A percentile compares a stretch with the other conserved stretches of the same genome.
Evolutionary conservation across 2,888 invertebrate species (phyloP).

Genomic region (Cristatella mucedo): DNA sequence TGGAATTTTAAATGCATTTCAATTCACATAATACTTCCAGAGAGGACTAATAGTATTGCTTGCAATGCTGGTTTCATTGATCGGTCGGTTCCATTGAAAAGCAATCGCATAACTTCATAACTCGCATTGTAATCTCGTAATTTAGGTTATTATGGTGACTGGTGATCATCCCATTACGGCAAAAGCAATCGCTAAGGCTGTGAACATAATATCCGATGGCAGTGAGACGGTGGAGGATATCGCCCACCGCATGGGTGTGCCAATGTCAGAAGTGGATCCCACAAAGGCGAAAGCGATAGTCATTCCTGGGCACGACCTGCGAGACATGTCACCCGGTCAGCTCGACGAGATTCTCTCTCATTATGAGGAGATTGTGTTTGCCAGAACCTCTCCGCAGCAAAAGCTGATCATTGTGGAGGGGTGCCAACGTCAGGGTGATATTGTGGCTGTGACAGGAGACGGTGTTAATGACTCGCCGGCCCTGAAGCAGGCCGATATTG

Average conservation of each 20-base stretch:
- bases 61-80: too few species aligned
- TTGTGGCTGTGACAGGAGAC: conserved; percentile 65
- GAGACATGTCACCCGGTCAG: conserved; percentile 60
- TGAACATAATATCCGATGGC: conserved; percentile 13
- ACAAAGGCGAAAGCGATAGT: conserved; percentile 21
- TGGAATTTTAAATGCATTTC: too few species aligned
- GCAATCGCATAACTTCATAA: too few species aligned
- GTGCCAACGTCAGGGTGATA: conserved; percentile 52
- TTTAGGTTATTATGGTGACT: conserved; percentile 35
- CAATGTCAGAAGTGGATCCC: conserved; percentile 21
- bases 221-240: conserved; percentile 50
- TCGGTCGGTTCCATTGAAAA: too few species aligned
- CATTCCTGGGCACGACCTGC: conserved; percentile 44
- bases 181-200: conserved; percentile 12
- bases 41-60: too few species aligned
- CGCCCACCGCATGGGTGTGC: conserved; percentile 47
- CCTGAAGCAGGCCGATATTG: conserved; percentile 51
- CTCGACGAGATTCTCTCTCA: conserved; percentile 71
- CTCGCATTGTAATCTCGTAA: too few species aligned
- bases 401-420: conserved; percentile 60
- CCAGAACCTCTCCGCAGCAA: conserved; percentile 69
- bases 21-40: too few species aligned
- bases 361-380: conserved; percentile 83
- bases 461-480: conserved; percentile 68
- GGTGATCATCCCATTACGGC: conserved; percentile 48